These are phyloP conservation scores for Temnothorax ravouxi DNA, from an alignment of 2,888 invertebrate genomes.

Conservation along the genomic window DNA sequence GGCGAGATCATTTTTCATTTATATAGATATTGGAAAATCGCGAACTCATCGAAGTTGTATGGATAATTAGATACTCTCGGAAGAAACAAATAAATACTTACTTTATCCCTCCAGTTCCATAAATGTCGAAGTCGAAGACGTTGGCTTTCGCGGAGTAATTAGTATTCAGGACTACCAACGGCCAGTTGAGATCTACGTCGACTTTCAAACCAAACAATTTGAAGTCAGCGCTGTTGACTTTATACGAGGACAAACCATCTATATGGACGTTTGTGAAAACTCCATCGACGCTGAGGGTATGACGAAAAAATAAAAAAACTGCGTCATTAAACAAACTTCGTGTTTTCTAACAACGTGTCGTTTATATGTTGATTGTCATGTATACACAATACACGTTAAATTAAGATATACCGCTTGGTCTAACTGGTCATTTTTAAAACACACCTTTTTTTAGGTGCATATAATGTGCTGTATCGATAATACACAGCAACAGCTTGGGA, in stretches of 20 bases:
- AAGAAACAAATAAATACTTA: constrained; percentile 66
- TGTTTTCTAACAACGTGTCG: background rate
- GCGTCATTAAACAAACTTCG: background rate
- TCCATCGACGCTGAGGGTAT: constrained; percentile 20
- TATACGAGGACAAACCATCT: constrained; percentile 66
- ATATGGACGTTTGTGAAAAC: constrained; percentile 53
- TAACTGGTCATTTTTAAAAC: background rate
- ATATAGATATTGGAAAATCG: background rate
- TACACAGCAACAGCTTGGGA: background rate
- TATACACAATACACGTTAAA: background rate
- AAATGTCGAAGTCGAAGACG: background rate
- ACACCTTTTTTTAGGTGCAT: background rate
- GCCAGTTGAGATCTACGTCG: constrained; percentile 65
- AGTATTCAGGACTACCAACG: constrained; percentile 44
- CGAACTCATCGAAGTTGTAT: background rate
- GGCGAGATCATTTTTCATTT: background rate
- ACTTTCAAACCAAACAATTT: constrained; percentile 1
- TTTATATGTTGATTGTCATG: background rate
- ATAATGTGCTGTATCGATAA: background rate
- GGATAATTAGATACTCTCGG: background rate
- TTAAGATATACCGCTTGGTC: background rate
- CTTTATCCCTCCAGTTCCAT: constrained; percentile 69
- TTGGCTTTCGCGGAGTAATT: constrained; percentile 59
- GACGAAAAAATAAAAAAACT: background rate
- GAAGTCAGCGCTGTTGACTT: constrained; percentile 59